Evolutionary conservation across 2,113 vertebrate species (phyloP).

Genomic region (Tachysurus fulvidraco): DNA sequence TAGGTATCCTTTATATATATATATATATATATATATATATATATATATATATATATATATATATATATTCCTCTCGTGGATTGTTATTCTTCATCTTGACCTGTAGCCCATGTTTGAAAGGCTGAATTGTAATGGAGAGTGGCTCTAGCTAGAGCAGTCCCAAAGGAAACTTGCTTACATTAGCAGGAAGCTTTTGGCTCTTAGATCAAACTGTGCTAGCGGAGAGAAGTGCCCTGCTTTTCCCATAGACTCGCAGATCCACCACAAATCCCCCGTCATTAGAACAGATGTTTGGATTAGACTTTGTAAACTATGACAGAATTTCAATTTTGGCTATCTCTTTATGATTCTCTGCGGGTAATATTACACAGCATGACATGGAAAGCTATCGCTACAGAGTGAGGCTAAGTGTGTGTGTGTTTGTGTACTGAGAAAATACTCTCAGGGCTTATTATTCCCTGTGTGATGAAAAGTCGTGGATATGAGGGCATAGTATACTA

Average conservation of each 20-base stretch:
- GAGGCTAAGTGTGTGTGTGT: slow-evolving; percentile 19
- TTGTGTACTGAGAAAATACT: slow-evolving; percentile 37
- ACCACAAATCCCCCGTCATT: slow-evolving; percentile 91
- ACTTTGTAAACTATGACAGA: slow-evolving; percentile 94
- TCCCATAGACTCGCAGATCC: slow-evolving; percentile 86
- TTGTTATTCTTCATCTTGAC: slow-evolving; percentile 80
- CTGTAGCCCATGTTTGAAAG: slow-evolving; percentile 18
- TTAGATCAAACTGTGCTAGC: slow-evolving; percentile 87
- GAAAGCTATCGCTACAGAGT: slow-evolving; percentile 67
- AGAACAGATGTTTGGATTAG: slow-evolving; percentile 97
- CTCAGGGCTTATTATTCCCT: slow-evolving; percentile 47
- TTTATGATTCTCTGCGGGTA: slow-evolving; percentile 88
- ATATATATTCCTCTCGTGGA: slow-evolving; percentile 78
- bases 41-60: slow-evolving; percentile 76
- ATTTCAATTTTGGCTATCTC: slow-evolving; percentile 90
- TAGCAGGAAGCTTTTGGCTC: slow-evolving; percentile 81
- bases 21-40: slow-evolving; percentile 82
- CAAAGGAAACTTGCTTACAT: slow-evolving; percentile 84
- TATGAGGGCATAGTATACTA: slow-evolving; percentile 32
- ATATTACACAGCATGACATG: slow-evolving; percentile 86
- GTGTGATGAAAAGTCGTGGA: slow-evolving; percentile 44
- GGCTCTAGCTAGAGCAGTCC: slow-evolving; percentile 50
- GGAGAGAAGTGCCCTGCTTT: slow-evolving; percentile 84
- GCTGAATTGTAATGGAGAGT: slow-evolving; percentile 34
- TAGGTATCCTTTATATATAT: slow-evolving; percentile 61